Evolutionary conservation across 2,113 vertebrate genomes (phyloP).

Genomic region (Polypterus senegalus): DNA sequence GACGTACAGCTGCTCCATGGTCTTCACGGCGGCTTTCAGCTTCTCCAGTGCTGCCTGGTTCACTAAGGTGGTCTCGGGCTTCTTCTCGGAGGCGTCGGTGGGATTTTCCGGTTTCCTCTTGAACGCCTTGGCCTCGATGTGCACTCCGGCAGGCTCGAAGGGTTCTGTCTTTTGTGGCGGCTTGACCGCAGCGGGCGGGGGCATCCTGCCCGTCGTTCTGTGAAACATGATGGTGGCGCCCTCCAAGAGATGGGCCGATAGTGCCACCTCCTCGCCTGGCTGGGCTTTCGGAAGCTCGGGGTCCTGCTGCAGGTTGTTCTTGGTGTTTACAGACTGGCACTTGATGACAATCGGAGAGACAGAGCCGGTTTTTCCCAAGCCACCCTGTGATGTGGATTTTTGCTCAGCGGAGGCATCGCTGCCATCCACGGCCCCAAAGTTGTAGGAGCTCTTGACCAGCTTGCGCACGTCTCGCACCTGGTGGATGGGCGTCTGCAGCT

Average conservation of each 20-base stretch:
- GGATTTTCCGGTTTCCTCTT: constrained; percentile 47
- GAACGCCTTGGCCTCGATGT: constrained; percentile 46
- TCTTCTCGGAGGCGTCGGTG: constrained; percentile 41
- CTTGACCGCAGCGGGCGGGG: constrained; percentile 41
- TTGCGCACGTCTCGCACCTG: constrained; percentile 90
- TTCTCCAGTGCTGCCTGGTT: constrained; percentile 69
- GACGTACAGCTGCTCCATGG: constrained; percentile 89
- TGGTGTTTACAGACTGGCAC: constrained; percentile 73
- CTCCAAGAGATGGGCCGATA: constrained; percentile 36
- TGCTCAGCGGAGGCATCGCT: constrained; percentile 52
- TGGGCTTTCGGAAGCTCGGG: constrained; percentile 22
- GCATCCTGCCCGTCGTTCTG: constrained; percentile 44
- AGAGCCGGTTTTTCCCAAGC: constrained; percentile 30
- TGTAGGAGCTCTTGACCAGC: constrained; percentile 78
- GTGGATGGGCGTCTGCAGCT: constrained; percentile 69
- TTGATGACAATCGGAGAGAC: constrained; percentile 84
- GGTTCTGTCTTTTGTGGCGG: constrained; percentile 49
- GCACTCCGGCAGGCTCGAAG: constrained; percentile 37
- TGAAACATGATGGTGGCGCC: constrained; percentile 47
- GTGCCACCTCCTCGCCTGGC: constrained; percentile 18
- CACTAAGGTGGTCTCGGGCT: constrained; percentile 32
- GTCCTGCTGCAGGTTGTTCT: constrained; percentile 34
- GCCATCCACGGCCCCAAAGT: constrained; percentile 64
- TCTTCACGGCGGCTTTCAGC: constrained; percentile 81
- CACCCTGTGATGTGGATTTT: constrained; percentile 46